Conservation (phyloP, 2,113 vertebrate genomes). For the Rhinoderma darwinii region DNA sequence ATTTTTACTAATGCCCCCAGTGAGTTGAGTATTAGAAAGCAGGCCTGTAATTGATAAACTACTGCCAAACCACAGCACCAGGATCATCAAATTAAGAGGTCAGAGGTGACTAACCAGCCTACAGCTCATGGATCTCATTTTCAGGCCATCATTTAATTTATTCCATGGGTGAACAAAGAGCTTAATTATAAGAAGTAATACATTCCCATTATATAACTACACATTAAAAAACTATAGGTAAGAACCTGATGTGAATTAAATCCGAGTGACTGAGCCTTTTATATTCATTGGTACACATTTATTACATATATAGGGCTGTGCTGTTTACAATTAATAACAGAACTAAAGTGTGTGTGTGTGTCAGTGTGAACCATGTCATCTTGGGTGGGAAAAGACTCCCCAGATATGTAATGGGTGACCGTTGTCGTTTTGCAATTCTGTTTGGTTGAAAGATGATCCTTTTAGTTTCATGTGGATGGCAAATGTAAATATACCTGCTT, state of each 20-base stretch:
- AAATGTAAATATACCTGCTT: neutral
- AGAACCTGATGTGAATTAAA: neutral
- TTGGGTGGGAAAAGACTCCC: no score
- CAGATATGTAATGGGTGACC: neutral
- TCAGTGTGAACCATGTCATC: no score
- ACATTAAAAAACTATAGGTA: slow-evolving; percentile 43
- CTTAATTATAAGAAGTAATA: slow-evolving; percentile 73
- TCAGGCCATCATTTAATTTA: slow-evolving; percentile 75
- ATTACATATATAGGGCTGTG: no score
- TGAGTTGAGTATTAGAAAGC: slow-evolving; percentile 25
- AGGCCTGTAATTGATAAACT: slow-evolving; percentile 63
- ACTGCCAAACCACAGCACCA: slow-evolving; percentile 76
- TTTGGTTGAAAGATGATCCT: no score
- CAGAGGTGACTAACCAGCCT: slow-evolving; percentile 78
- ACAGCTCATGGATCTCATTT: slow-evolving; percentile 78
- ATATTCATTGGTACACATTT: no score
- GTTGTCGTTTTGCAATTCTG: no score
- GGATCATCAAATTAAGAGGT: slow-evolving; percentile 78
- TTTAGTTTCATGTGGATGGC: neutral
- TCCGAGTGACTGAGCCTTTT: no score
- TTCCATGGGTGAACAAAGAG: slow-evolving; percentile 72
- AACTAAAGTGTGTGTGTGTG: no score
- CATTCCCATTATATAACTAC: slow-evolving; percentile 64
- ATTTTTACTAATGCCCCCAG: neutral
- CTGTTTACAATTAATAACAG: no score